phyloP scores from a whole-genome alignment of 2,888 invertebrate genomes.

The Mythimna albipuncta region DNA sequence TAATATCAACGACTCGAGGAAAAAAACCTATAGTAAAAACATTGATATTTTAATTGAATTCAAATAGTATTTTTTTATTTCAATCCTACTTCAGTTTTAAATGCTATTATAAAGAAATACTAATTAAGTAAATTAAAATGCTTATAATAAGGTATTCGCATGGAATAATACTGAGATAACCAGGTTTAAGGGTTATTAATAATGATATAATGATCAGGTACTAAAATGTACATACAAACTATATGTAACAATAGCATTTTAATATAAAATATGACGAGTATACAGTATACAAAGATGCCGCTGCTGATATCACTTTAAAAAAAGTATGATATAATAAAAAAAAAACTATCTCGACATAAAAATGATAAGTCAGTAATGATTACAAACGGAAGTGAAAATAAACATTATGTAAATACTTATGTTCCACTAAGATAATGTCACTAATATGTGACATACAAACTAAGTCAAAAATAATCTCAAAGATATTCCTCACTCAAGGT shows the following conservation, averaged over 20 bases:
- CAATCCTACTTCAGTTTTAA: constrained; percentile 38
- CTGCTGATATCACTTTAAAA: not conserved
- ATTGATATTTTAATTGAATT: constrained; percentile 11
- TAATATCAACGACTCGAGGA: constrained; percentile 2
- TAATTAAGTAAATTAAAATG: constrained; percentile 61
- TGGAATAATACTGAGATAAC: constrained; percentile 60
- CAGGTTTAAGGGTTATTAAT: constrained; percentile 3
- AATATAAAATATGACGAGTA: not conserved
- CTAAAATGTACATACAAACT: constrained; percentile 21
- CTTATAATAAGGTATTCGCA: constrained; percentile 63
- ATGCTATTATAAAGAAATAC: constrained; percentile 58
- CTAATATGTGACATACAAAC: constrained; percentile 3
- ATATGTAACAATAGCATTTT: not conserved
- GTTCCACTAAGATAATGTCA: constrained; percentile 10
- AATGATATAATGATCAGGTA: constrained; percentile 37
- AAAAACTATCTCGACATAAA: not conserved
- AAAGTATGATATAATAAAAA: not conserved
- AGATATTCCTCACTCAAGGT: constrained; percentile 9
- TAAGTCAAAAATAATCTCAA: not conserved
- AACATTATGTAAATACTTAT: constrained; percentile 5
- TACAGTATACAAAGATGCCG: not conserved
- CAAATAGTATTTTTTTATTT: constrained; percentile 14
- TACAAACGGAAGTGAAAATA: constrained; percentile 8
- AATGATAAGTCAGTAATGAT: not conserved
- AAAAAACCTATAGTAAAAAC: not conserved